A percentile compares a stretch with the other conserved stretches of the same genome.
Conservation (phyloP, 1,140 invertebrate genomes). For the Contarinia nasturtii region DNA sequence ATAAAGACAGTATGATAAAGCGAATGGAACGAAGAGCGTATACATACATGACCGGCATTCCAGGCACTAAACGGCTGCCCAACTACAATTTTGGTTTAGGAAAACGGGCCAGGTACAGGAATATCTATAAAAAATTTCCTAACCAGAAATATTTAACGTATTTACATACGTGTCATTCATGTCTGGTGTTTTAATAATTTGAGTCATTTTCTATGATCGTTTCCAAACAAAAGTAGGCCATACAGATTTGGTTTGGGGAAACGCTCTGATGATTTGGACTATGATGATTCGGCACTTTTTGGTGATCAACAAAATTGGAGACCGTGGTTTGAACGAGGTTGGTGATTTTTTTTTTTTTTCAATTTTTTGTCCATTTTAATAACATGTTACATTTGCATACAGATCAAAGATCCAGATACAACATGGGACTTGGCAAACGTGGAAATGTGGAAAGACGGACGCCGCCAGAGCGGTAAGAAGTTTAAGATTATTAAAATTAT, state of each 20-base stretch:
- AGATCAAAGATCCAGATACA: not conserved
- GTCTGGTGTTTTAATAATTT: no score
- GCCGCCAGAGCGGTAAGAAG: no score
- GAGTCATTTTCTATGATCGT: no score
- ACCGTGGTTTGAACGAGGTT: no score
- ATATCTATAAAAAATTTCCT: not conserved
- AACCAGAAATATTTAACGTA: not conserved
- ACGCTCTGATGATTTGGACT: slow-evolving; percentile 14
- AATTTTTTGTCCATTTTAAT: no score
- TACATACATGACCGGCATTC: slow-evolving; percentile 17
- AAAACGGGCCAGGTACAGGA: slow-evolving; percentile 12
- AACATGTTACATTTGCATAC: no score
- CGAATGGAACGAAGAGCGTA: slow-evolving; percentile 18
- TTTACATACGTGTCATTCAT: no score
- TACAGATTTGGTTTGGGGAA: slow-evolving; percentile 23
- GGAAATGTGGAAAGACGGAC: no score
- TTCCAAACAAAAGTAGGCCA: slow-evolving; percentile 5
- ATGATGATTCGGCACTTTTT: not conserved
- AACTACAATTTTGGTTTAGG: slow-evolving; percentile 22
- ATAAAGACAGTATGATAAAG: slow-evolving; percentile 18
- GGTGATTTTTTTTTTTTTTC: no score
- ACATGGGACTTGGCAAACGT: slow-evolving; percentile 1
- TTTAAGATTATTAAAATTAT: no score
- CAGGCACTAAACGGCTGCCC: slow-evolving; percentile 20
- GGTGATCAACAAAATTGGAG: no score